Conservation (phyloP, 2,113 vertebrate genomes). For the Ciconia stormi region DNA sequence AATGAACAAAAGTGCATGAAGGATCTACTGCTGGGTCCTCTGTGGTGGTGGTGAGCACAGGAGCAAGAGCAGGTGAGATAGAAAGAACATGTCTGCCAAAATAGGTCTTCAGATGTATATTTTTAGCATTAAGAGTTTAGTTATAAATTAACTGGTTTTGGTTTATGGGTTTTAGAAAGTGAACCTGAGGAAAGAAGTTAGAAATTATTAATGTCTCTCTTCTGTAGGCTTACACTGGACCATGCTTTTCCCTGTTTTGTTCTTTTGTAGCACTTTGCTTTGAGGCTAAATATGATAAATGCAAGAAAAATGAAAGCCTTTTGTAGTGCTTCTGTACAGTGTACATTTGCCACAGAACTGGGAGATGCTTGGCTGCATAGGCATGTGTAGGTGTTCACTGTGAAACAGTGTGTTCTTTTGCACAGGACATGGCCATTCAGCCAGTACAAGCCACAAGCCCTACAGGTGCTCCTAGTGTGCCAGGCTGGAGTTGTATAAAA, state of each 20-base stretch:
- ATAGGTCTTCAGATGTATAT: neutral
- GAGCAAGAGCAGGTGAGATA: neutral
- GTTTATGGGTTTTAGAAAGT: neutral
- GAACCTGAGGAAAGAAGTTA: neutral
- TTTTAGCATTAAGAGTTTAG: neutral
- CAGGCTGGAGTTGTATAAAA: neutral
- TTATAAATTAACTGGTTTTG: neutral
- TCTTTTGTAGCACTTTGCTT: neutral
- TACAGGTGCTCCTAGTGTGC: neutral
- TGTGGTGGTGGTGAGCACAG: neutral
- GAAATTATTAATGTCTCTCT: neutral
- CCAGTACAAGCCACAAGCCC: neutral
- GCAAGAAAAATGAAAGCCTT: neutral
- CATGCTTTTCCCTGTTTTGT: neutral
- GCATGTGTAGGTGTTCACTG: neutral
- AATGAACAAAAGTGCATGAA: neutral
- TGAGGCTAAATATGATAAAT: neutral
- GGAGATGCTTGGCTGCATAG: neutral
- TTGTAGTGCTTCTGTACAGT: neutral
- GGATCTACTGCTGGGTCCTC: neutral
- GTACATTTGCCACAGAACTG: neutral
- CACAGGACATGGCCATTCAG: neutral
- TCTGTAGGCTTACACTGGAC: neutral
- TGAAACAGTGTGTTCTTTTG: neutral
- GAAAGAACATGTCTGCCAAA: neutral